phyloP scores from a whole-genome alignment of 2,113 vertebrate species.

The Pygathrix nemaeus region DNA sequence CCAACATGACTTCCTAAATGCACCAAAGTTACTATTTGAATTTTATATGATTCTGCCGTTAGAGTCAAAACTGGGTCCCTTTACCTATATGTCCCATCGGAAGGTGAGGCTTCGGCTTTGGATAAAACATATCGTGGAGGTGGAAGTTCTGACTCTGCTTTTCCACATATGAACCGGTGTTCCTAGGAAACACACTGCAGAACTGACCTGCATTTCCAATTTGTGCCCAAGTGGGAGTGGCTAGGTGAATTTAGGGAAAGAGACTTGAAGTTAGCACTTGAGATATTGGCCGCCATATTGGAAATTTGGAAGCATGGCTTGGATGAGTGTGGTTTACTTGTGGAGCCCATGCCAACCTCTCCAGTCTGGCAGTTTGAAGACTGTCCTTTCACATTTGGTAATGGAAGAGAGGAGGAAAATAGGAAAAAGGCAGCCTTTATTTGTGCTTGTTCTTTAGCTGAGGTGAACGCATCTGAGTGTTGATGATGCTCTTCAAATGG shows the following conservation, averaged over 20 bases:
- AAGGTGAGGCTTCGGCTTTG: neutral
- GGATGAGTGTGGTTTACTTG: neutral
- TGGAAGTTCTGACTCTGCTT: neutral
- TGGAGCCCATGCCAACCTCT: neutral
- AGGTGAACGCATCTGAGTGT: conserved; percentile 52
- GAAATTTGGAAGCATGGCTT: neutral
- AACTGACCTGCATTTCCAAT: neutral
- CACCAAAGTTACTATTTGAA: neutral
- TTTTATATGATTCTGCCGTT: neutral
- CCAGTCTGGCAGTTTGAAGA: neutral
- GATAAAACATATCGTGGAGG: neutral
- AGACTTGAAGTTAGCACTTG: neutral
- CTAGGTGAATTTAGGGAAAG: neutral
- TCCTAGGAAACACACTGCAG: neutral
- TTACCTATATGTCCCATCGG: neutral
- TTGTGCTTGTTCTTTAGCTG: conserved; percentile 56
- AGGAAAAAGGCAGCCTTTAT: neutral
- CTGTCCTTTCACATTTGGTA: neutral
- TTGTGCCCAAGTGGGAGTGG: neutral
- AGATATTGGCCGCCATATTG: neutral
- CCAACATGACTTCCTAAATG: neutral
- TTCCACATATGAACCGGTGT: neutral
- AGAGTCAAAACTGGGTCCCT: neutral
- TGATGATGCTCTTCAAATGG: conserved; percentile 64
- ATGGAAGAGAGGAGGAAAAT: neutral